Conservation (phyloP, 92 coral and sea anemone species). For the Zoanthus sansibaricus region DNA sequence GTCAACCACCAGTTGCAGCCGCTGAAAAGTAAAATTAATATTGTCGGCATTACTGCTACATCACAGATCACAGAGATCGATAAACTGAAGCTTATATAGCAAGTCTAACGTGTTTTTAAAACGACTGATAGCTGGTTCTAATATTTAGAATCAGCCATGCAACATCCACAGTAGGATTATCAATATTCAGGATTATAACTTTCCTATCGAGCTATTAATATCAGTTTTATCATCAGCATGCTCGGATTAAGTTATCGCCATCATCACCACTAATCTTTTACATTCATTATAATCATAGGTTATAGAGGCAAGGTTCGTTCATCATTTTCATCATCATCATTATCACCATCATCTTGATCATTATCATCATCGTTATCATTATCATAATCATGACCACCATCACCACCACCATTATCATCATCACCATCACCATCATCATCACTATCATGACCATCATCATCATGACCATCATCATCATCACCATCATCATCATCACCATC, state of each 20-base stretch:
- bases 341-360: background rate
- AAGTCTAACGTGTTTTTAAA: no score
- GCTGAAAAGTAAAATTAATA: conserved; percentile 48
- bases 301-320: no score
- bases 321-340: background rate
- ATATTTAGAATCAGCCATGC: no score
- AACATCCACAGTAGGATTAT: background rate
- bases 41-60: background rate
- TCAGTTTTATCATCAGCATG: background rate
- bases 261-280: background rate
- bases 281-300: background rate
- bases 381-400: no score
- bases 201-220: no score
- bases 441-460: background rate
- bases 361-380: background rate
- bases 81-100: no score
- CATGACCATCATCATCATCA: background rate
- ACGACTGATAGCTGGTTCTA: no score
- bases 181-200: background rate
- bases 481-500: background rate
- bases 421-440: background rate
- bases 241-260: background rate
- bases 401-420: background rate
- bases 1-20: conserved; percentile 87
- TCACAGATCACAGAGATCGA: background rate